A percentile compares a stretch with the other conserved stretches of the same genome.
phyloP scores from a whole-genome alignment of 1,140 invertebrate species.

The Ladona fulva region DNA sequence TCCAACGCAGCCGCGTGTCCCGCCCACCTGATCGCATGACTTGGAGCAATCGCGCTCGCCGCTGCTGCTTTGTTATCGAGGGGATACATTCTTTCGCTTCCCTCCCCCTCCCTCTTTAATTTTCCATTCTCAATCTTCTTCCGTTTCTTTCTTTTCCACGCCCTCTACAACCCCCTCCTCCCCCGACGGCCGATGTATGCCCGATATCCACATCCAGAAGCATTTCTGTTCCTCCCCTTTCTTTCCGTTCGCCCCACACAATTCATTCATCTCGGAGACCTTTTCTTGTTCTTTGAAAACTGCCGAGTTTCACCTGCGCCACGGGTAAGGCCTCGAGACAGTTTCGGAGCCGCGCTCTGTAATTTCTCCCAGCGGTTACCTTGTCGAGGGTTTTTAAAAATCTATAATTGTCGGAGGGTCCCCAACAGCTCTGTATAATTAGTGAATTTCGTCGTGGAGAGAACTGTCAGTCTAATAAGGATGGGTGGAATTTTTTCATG shows the following conservation, averaged over 20 bases:
- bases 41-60: neutral
- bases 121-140: conserved; percentile 9
- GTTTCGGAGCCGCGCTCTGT: too few species aligned
- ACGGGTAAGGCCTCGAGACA: too few species aligned
- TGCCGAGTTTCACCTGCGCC: neutral
- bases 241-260: neutral
- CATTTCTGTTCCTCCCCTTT: neutral
- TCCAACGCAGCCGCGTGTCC: neutral
- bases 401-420: too few species aligned
- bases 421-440: too few species aligned
- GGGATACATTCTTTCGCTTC: neutral
- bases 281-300: too few species aligned
- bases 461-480: too few species aligned
- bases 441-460: too few species aligned
- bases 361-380: too few species aligned
- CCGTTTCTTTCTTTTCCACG: neutral
- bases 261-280: neutral
- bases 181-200: neutral
- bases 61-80: neutral
- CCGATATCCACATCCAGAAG: neutral
- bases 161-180: neutral
- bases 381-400: too few species aligned
- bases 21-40: neutral
- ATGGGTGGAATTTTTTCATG: too few species aligned
- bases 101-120: neutral